Evolutionary conservation across 2,797 vertebrate species (phyloP), one percentile per base, ranked within the genome.

Genomic region (Takifugu ocellatus): DNA sequence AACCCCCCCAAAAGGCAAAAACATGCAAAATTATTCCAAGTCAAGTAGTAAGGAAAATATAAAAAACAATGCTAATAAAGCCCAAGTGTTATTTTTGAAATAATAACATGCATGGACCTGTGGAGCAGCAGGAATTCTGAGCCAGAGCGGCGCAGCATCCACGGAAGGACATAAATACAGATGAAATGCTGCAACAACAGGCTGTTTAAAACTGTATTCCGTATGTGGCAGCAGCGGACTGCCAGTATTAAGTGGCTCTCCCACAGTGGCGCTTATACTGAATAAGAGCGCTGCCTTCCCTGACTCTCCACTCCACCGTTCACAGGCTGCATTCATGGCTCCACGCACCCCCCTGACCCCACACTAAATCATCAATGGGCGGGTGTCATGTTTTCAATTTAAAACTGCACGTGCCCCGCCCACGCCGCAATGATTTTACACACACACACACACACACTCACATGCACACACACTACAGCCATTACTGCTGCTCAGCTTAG

Each of bases 361-460:
- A 47, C 16, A 67, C 74, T 87, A 81, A 80, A 83, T 87, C 85
- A 84, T 80, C 76, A 65, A 72, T 48, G 70, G 47, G 54, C 73
- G 70, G 72, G 79, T 86, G 82, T 82, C 83, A 81, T 87, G 84
- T 85, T 88, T 90, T 87, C 84, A 87, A 87, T 90, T 88, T 85
- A 81, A 85, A 87, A 88, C 87, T 88, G 87, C 83, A 88, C 78
- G 74, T 58, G 74, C 72, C 74, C 77, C 75, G 75, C 81, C 84
- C 73, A 81, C 79, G 80, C 75, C 6, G 42, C 74, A 48, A 68
- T 72, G 56, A 70, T 42, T 70, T 48, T 49, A 46, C 25, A 54
- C 48, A 42, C 47, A 63, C 53, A 65, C 46, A 55, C 47, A 58
- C 27, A 49, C 62, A 44, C 49, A 52, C 31, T 26, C 25, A 50